Conservation (phyloP, 2,888 invertebrate species). For the Nematopogon swammerdamellus region DNA sequence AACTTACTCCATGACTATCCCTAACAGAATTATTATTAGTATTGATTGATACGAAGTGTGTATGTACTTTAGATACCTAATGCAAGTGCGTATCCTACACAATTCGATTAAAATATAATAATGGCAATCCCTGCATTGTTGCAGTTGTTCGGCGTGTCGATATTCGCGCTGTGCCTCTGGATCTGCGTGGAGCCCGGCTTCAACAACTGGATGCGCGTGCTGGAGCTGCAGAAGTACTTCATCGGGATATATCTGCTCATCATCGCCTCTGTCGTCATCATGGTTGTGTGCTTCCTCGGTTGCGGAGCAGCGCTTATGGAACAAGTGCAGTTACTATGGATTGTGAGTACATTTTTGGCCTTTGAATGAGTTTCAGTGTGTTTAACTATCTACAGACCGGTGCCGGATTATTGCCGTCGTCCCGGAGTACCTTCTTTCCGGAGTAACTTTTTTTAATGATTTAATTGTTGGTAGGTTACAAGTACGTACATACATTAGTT, state of each 20-base stretch:
- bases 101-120: too few relatives aligned
- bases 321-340: conserved; percentile 61
- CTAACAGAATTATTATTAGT: too few relatives aligned
- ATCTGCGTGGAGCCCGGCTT: conserved; percentile 77
- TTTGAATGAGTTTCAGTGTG: too few relatives aligned
- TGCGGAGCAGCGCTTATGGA: conserved; percentile 82
- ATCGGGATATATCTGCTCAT: conserved; percentile 82
- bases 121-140: too few relatives aligned
- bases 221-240: conserved; percentile 75
- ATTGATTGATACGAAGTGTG: too few relatives aligned
- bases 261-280: conserved; percentile 64
- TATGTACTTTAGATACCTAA: too few relatives aligned
- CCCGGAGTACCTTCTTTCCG: neutral
- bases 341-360: conserved; percentile 62
- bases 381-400: conserved; percentile 2
- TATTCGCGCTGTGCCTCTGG: conserved; percentile 80
- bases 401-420: neutral
- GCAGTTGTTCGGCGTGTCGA: conserved; percentile 73
- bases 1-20: too few relatives aligned
- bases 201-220: conserved; percentile 74
- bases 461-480: too few relatives aligned
- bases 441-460: too few relatives aligned
- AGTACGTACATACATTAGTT: too few relatives aligned
- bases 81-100: too few relatives aligned
- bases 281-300: conserved; percentile 76